Conservation (phyloP, 2,113 vertebrate species). For the Sapayoa aenigma region DNA sequence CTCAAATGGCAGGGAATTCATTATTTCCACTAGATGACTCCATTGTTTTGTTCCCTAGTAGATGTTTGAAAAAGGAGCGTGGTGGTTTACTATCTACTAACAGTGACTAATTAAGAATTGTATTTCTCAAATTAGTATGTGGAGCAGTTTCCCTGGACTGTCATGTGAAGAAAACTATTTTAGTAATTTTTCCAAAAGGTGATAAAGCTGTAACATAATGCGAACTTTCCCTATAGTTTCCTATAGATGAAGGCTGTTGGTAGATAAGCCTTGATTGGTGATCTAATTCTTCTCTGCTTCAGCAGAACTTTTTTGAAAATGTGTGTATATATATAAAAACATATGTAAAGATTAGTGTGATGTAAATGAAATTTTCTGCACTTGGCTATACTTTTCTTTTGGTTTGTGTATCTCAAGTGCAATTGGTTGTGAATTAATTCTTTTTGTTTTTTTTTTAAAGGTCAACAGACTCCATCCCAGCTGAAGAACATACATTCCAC, state of each 20-base stretch:
- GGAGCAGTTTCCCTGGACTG: background rate
- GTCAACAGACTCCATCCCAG: background rate
- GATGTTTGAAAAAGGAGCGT: background rate
- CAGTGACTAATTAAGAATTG: background rate
- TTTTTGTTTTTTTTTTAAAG: background rate
- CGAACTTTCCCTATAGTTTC: background rate
- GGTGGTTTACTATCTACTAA: background rate
- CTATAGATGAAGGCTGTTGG: background rate
- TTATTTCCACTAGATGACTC: background rate
- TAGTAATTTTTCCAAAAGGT: background rate
- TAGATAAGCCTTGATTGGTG: background rate
- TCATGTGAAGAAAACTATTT: background rate
- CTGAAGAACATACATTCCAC: background rate
- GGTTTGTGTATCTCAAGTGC: background rate
- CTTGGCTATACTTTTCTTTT: background rate
- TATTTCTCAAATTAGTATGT: constrained; percentile 12
- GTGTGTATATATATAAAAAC: background rate
- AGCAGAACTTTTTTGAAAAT: background rate
- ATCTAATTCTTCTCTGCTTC: background rate
- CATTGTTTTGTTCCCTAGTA: background rate
- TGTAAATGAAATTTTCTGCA: background rate
- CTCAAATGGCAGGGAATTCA: background rate
- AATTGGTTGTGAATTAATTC: background rate
- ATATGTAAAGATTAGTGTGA: background rate
- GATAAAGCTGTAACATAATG: background rate